phyloP scores from a whole-genome alignment of 1,140 invertebrate species.

The Panagrolaimus sp. region DNA sequence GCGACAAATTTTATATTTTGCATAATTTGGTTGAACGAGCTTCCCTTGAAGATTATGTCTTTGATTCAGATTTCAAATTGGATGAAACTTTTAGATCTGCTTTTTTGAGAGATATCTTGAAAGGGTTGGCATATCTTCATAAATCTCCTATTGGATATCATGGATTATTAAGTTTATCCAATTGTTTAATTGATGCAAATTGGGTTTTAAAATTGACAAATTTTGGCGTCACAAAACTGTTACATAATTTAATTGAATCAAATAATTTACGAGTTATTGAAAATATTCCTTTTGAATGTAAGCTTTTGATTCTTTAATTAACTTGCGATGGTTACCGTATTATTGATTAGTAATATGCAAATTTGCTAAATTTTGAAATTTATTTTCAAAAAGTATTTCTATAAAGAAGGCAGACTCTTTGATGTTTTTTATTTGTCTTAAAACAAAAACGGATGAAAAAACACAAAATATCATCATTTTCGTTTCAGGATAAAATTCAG shows the following conservation, averaged over 20 bases:
- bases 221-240: conserved; percentile 49
- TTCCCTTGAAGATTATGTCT: conserved; percentile 49
- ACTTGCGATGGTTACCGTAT: too few species aligned
- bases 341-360: too few species aligned
- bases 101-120: conserved; percentile 36
- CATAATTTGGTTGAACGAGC: conserved; percentile 50
- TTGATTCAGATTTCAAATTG: conserved; percentile 44
- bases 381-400: too few species aligned
- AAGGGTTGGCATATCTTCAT: conserved; percentile 50
- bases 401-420: too few species aligned
- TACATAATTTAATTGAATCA: conserved; percentile 43
- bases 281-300: not conserved
- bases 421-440: too few species aligned
- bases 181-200: conserved; percentile 56
- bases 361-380: too few species aligned
- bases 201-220: conserved; percentile 57
- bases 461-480: too few species aligned
- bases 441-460: too few species aligned
- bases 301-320: not conserved
- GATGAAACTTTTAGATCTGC: conserved; percentile 43
- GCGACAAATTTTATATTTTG: conserved; percentile 47
- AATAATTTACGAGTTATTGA: conserved; percentile 41
- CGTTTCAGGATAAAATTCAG: too few species aligned
- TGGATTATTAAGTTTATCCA: conserved; percentile 43
- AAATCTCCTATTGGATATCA: conserved; percentile 54